Conservation (phyloP, 2,888 invertebrate genomes). For the Oscheius sp. region DNA sequence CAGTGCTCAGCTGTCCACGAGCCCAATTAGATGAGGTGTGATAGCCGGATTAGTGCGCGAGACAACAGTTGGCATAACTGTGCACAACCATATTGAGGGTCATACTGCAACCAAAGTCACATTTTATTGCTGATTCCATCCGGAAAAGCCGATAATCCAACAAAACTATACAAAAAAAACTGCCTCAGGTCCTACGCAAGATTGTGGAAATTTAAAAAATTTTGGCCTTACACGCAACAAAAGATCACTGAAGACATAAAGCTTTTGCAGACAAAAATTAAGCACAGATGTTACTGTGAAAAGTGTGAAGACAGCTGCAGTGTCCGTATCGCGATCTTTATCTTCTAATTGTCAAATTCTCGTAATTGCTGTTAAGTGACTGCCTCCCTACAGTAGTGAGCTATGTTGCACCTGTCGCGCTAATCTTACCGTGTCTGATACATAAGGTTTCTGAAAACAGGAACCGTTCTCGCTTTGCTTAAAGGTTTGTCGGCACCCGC, state of each 20-base stretch:
- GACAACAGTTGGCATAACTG: no score
- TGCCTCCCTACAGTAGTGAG: conserved; percentile 16
- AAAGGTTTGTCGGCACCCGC: conserved; percentile 15
- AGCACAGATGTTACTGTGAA: background rate
- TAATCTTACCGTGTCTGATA: background rate
- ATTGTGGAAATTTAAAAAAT: background rate
- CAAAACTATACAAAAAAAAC: background rate
- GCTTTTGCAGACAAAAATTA: no score
- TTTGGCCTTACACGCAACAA: no score
- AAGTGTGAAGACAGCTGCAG: conserved; percentile 24
- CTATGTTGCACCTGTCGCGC: conserved; percentile 12
- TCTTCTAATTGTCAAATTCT: conserved; percentile 24
- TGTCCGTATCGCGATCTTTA: conserved; percentile 28
- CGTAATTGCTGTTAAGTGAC: conserved; percentile 28
- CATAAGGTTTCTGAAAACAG: background rate
- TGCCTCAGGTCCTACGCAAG: background rate
- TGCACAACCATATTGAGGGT: no score
- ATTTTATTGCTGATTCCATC: no score
- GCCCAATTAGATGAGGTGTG: conserved; percentile 7
- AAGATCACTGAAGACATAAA: no score
- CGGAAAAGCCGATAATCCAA: no score
- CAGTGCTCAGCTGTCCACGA: background rate
- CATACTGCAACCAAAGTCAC: background rate
- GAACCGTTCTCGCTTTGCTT: no score
- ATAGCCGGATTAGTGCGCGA: conserved; percentile 3